phyloP scores from a whole-genome alignment of 2,113 vertebrate genomes.

The Rhinoderma darwinii region DNA sequence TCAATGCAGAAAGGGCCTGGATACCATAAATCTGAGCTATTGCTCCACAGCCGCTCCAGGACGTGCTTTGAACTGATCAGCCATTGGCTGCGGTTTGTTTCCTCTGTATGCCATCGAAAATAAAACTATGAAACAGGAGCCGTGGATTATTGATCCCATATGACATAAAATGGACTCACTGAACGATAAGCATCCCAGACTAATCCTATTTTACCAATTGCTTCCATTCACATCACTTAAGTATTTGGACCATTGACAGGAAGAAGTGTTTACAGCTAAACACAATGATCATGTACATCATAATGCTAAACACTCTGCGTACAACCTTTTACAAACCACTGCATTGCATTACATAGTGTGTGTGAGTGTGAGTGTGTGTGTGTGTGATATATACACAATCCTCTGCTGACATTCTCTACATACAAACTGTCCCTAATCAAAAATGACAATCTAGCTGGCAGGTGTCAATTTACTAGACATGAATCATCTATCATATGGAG shows the following conservation, averaged over 20 bases:
- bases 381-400: no score
- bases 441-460: background rate
- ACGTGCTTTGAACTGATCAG: constrained; percentile 28
- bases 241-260: background rate
- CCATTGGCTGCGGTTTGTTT: background rate
- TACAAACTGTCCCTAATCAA: background rate
- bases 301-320: no score
- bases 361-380: no score
- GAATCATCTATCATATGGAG: background rate
- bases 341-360: no score
- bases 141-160: constrained; percentile 29
- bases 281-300: background rate
- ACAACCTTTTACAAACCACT: no score
- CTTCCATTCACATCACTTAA: background rate
- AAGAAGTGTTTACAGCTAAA: background rate
- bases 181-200: background rate
- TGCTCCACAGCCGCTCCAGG: background rate
- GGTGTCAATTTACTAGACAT: background rate
- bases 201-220: constrained; percentile 7
- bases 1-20: background rate
- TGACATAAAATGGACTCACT: background rate
- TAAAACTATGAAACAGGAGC: constrained; percentile 30
- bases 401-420: no score
- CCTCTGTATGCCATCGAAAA: constrained; percentile 16
- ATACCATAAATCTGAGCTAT: background rate